Conservation (phyloP, 2,888 invertebrate species). For the Molorchus minor region DNA sequence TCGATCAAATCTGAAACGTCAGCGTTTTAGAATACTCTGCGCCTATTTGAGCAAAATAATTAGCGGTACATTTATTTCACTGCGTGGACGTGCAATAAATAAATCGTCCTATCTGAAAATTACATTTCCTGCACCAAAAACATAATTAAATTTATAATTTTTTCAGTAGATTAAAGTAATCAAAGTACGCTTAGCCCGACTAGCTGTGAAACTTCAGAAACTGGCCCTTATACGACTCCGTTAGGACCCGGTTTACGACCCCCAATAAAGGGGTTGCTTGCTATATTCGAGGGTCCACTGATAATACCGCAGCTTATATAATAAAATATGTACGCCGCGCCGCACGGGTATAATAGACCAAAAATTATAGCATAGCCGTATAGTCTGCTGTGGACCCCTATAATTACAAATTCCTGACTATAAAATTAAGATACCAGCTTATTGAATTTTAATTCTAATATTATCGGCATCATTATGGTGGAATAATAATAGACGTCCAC, state of each 20-base stretch:
- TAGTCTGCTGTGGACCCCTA: slow-evolving; percentile 30
- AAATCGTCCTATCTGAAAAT: slow-evolving; percentile 28
- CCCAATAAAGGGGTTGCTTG: slow-evolving; percentile 49
- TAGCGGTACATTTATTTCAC: too few relatives aligned
- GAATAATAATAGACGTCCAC: background rate
- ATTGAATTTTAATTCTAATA: slow-evolving; percentile 15
- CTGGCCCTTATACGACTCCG: slow-evolving; percentile 40
- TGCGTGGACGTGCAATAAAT: too few relatives aligned
- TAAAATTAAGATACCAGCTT: slow-evolving; percentile 27
- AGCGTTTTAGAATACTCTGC: too few relatives aligned
- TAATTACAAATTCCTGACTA: slow-evolving; percentile 35
- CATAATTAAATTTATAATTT: slow-evolving; percentile 29
- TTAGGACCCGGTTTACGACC: slow-evolving; percentile 47
- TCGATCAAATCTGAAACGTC: too few relatives aligned
- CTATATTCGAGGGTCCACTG: slow-evolving; percentile 46
- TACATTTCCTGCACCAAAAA: slow-evolving; percentile 10
- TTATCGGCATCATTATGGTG: background rate
- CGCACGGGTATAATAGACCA: slow-evolving; percentile 48
- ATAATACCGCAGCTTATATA: slow-evolving; percentile 48
- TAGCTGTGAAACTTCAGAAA: slow-evolving; percentile 20
- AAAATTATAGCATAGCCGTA: slow-evolving; percentile 46
- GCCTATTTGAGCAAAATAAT: too few relatives aligned
- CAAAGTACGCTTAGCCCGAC: slow-evolving; percentile 35
- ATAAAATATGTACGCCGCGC: slow-evolving; percentile 49
- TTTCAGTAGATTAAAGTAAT: slow-evolving; percentile 36